These are phyloP conservation scores for Empis livida DNA, from an alignment of 2,888 invertebrate genomes.

Conservation along the genomic window DNA sequence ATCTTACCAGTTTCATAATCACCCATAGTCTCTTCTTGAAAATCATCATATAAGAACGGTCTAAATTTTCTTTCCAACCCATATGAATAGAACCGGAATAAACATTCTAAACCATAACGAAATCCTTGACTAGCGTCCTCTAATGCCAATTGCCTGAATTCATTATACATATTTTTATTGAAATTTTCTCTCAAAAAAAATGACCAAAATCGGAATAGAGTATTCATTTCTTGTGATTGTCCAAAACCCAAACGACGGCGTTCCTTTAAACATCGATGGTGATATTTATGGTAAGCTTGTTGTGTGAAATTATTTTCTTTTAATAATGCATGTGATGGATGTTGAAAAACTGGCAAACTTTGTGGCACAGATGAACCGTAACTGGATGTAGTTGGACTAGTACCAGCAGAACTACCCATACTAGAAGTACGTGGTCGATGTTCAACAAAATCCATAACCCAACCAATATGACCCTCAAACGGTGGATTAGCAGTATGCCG, in stretches of 20 bases:
- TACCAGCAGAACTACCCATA: conserved; percentile 68
- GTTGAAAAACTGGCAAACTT: conserved; percentile 82
- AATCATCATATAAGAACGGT: conserved; percentile 89
- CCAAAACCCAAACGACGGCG: conserved; percentile 87
- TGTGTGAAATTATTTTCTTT: conserved; percentile 97
- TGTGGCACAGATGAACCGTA: conserved; percentile 68
- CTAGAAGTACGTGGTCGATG: conserved; percentile 68
- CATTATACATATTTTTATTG: conserved; percentile 95
- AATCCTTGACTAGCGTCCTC: conserved; percentile 88
- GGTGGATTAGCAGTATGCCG: conserved; percentile 89
- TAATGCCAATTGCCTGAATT: conserved; percentile 79
- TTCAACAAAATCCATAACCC: conserved; percentile 89
- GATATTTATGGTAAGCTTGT: conserved; percentile 93
- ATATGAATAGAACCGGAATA: conserved; percentile 96
- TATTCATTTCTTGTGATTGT: conserved; percentile 98
- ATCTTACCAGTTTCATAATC: conserved; percentile 77
- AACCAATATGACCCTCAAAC: conserved; percentile 89
- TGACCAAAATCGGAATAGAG: conserved; percentile 98
- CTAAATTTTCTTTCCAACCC: conserved; percentile 94
- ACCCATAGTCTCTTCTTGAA: conserved; percentile 80
- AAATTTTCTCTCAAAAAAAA: conserved; percentile 98
- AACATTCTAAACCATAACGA: conserved; percentile 72
- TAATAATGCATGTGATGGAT: conserved; percentile 88
- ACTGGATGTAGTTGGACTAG: conserved; percentile 60
- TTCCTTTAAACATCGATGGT: conserved; percentile 79